Base-by-base conservation (phyloP, 2,797 vertebrate species). In the Lacerta agilis region DNA sequence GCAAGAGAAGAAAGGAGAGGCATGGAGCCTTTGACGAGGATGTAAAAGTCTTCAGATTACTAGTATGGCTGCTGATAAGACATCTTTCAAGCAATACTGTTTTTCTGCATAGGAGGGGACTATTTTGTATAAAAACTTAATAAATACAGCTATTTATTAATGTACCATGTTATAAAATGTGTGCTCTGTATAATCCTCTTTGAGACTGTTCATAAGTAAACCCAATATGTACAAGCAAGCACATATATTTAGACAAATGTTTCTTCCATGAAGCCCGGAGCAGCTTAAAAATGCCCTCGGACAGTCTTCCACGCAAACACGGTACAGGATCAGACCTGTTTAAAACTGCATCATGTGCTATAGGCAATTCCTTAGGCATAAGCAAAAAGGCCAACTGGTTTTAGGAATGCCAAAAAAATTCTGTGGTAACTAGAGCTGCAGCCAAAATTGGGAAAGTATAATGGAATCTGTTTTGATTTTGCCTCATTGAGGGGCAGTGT, bases 21-120 rank as follows among this genome's bases (percentile, higher is more conserved):
- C 77, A 49, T 36, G 36, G 79, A 87, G 77, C 61, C 72, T 85
- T 45, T 83, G 61, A 90, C 87, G 88, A 87, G 3, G 15, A 36
- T 7, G 58, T 27, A 11, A 20, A 6, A 87, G 81, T 78, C 29
- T 88, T 86, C 6, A 25, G 82, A 94, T 92, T 93, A 92, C 92
- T 91, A 95, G 79, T 87, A 91, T 90, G 90, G 93, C 93, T 95
- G 91, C 84, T 92, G 92, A 93, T 93, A 87, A 83, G 83, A 94
- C 91, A 94, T 95, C 93, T 93, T 67, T 58, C 38, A 61, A 82
- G 87, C 73, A 69, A 75, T 93, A 91, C 92, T 94, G 94, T 91
- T 77, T 86, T 90, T 86, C 92, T 85, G 89, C 86, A 86, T 90
- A 83, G 58, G 17, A 91, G 92, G 91, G 0, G 79, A 93, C 83